phyloP scores from a whole-genome alignment of 37 sponge, comb jelly and placozoan species.

The Cliona cf. orientalis region DNA sequence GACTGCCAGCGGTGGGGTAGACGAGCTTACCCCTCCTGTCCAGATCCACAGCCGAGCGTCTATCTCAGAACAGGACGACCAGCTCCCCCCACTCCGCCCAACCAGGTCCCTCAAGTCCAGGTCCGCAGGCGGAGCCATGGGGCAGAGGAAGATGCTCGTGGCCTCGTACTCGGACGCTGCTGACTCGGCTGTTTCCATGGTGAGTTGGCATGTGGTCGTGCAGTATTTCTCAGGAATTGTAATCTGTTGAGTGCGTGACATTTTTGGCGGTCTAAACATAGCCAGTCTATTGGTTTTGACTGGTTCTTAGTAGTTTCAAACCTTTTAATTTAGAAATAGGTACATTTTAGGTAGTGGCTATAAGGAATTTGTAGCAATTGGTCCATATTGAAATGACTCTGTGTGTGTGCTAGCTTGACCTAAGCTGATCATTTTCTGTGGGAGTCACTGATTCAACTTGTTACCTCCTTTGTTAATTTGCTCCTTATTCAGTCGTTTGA shows the following conservation, averaged over 20 bases:
- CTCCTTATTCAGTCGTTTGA: constrained; percentile 40
- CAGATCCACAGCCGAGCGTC: constrained; percentile 1
- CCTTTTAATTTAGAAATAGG: too few species aligned
- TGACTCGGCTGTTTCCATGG: constrained; percentile 71
- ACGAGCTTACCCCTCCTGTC: neutral
- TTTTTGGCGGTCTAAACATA: too few species aligned
- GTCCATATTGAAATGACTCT: too few species aligned
- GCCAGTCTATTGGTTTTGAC: too few species aligned
- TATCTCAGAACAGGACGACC: constrained; percentile 17
- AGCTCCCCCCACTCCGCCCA: constrained; percentile 11
- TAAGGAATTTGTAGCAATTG: too few species aligned
- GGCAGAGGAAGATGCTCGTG: neutral
- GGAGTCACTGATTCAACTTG: neutral
- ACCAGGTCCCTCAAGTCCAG: neutral
- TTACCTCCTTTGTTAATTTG: neutral
- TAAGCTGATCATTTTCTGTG: too few species aligned
- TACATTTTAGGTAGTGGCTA: too few species aligned
- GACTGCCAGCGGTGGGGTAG: neutral
- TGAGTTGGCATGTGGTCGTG: too few species aligned
- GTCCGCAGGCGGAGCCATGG: neutral
- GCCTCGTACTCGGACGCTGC: constrained; percentile 37
- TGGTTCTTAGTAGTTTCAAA: too few species aligned
- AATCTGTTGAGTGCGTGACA: too few species aligned
- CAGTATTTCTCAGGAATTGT: too few species aligned
- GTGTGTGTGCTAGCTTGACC: too few species aligned